Evolutionary conservation across 2,113 vertebrate species (phyloP).

Genomic region (Gambusia affinis): DNA sequence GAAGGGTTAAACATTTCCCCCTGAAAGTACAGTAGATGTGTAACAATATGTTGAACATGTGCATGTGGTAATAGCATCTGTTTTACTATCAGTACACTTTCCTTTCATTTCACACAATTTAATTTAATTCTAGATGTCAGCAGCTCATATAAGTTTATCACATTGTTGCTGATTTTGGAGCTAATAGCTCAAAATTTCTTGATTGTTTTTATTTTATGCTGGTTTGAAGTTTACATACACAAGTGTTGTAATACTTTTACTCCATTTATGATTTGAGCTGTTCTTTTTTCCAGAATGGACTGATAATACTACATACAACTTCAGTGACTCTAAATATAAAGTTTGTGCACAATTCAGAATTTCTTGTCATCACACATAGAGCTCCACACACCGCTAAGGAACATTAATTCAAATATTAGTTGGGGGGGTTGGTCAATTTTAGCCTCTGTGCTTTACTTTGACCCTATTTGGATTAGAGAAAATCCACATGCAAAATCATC

Average conservation of each 20-base stretch:
- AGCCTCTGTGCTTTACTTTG: no score
- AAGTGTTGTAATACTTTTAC: neutral
- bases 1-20: constrained; percentile 7
- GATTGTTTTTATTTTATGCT: neutral
- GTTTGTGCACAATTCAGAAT: no score
- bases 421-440: no score
- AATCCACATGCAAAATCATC: no score
- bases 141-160: constrained; percentile 2
- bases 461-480: no score
- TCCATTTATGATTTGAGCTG: neutral
- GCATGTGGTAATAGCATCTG: constrained; percentile 5
- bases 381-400: no score
- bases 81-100: constrained; percentile 16
- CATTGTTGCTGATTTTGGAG: neutral
- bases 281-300: no score
- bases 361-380: neutral
- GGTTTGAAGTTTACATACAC: neutral
- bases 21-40: constrained; percentile 14
- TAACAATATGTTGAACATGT: constrained; percentile 17
- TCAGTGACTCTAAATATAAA: no score
- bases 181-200: neutral
- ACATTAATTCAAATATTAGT: no score
- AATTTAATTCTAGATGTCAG: neutral
- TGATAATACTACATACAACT: no score
- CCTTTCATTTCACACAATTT: constrained; percentile 5